Percentiles rank a stretch among this genome's conserved stretches.
These are phyloP conservation scores for Aplysina aerophoba DNA, from an alignment of 37 sponge, comb jelly and placozoan genomes.

Conservation along the genomic window DNA sequence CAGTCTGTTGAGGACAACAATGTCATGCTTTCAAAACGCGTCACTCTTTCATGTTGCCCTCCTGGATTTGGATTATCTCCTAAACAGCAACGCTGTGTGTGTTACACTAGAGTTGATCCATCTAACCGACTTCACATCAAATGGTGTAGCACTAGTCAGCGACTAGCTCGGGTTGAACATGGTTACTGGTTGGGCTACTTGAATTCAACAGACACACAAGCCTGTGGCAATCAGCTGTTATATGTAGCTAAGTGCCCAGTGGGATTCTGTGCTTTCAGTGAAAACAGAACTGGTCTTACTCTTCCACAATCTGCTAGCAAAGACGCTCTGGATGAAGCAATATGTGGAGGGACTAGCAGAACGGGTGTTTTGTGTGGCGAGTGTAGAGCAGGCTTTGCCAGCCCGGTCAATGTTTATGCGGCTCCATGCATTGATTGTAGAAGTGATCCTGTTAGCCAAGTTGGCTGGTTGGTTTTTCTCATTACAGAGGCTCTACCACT, in stretches of 20 bases:
- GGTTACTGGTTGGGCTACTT: slow-evolving; percentile 5
- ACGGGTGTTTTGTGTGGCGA: slow-evolving; percentile 19
- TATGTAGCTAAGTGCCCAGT: neutral
- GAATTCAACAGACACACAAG: neutral
- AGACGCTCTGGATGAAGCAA: neutral
- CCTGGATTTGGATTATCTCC: neutral
- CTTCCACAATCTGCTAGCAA: slow-evolving; percentile 1
- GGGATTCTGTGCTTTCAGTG: neutral
- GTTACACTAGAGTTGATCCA: too few species aligned
- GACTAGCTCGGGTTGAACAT: neutral
- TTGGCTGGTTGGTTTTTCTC: neutral
- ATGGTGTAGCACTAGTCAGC: too few species aligned
- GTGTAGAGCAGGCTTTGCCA: neutral
- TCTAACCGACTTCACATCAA: too few species aligned
- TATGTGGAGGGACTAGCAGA: neutral
- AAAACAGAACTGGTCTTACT: neutral
- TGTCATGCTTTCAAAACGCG: neutral
- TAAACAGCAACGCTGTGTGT: too few species aligned
- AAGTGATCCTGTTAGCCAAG: neutral
- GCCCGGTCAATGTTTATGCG: slow-evolving; percentile 2
- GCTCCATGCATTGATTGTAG: neutral
- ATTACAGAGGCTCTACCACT: neutral
- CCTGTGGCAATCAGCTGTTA: neutral
- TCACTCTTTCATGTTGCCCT: neutral
- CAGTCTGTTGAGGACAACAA: slow-evolving; percentile 6